phyloP scores from a whole-genome alignment of 92 coral and sea anemone species.

The Umimayanthus chanpuru region DNA sequence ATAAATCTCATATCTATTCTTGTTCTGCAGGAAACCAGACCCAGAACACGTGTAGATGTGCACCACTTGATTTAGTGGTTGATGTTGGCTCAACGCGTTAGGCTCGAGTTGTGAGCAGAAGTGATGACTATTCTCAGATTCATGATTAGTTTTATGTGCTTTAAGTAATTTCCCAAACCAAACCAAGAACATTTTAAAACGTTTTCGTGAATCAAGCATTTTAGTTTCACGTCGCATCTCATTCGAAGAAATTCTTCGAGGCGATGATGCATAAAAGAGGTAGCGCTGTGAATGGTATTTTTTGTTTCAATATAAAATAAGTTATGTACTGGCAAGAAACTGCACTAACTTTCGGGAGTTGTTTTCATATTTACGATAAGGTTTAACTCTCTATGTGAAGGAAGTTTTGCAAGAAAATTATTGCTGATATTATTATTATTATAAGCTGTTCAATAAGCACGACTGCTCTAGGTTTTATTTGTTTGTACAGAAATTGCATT shows the following conservation, averaged over 20 bases:
- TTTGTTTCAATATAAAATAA: not conserved
- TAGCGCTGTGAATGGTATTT: not conserved
- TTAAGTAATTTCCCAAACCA: not conserved
- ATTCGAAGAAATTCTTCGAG: not conserved
- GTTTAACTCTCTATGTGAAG: too few relatives aligned
- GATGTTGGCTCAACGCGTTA: not conserved
- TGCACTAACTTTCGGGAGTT: not conserved
- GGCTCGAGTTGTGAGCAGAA: slow-evolving; percentile 4
- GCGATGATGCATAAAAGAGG: not conserved
- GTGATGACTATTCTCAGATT: not conserved
- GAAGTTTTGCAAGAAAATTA: not conserved
- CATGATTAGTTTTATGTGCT: slow-evolving; percentile 10
- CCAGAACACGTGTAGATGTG: slow-evolving; percentile 40
- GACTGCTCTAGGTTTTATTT: not conserved
- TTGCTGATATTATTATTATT: too few relatives aligned
- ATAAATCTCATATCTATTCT: not conserved
- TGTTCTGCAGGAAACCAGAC: slow-evolving; percentile 26
- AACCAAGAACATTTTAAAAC: not conserved
- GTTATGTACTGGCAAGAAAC: not conserved
- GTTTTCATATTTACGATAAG: not conserved
- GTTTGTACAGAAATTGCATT: not conserved
- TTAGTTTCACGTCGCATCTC: not conserved
- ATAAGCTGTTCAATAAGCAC: not conserved
- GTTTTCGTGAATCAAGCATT: slow-evolving; percentile 8
- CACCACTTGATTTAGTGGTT: not conserved